Conservation (phyloP, 2,113 vertebrate genomes). For the Platichthys stellatus region DNA sequence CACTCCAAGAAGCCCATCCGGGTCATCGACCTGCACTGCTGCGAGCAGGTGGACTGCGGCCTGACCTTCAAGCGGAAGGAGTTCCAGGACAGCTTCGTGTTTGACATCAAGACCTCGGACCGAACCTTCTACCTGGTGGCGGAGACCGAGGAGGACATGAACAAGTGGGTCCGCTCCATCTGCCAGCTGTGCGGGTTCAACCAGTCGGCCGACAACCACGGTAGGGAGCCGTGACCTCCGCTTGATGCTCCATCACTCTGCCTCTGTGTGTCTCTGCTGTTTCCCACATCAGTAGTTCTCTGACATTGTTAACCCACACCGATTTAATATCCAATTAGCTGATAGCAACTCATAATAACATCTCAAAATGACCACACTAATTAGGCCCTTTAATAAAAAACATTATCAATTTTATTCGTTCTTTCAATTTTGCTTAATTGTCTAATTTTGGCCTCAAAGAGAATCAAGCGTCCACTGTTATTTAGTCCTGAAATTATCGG, state of each 20-base stretch:
- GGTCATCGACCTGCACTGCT: conserved; percentile 96
- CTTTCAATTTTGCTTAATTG: no score
- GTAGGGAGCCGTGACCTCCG: conserved; percentile 73
- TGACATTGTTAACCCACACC: not conserved
- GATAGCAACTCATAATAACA: no score
- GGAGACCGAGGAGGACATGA: conserved; percentile 98
- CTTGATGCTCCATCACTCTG: not conserved
- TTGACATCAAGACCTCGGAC: conserved; percentile 97
- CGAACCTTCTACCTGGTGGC: conserved; percentile 98
- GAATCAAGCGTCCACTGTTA: no score
- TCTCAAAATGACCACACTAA: no score
- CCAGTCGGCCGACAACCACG: conserved; percentile 92
- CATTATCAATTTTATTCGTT: no score
- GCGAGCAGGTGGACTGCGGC: conserved; percentile 95
- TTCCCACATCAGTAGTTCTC: not conserved
- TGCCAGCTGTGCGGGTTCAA: conserved; percentile 99
- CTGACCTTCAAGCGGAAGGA: conserved; percentile 99
- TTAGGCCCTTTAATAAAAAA: no score
- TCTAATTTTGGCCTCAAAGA: no score
- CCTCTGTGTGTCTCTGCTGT: not conserved
- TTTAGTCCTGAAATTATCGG: no score
- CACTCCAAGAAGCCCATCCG: conserved; percentile 96
- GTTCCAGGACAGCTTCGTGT: conserved; percentile 97
- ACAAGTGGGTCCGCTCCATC: conserved; percentile 98
- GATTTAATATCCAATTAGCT: no score